Conservation (phyloP, 2,888 invertebrate species). For the Lathronympha strigana region DNA sequence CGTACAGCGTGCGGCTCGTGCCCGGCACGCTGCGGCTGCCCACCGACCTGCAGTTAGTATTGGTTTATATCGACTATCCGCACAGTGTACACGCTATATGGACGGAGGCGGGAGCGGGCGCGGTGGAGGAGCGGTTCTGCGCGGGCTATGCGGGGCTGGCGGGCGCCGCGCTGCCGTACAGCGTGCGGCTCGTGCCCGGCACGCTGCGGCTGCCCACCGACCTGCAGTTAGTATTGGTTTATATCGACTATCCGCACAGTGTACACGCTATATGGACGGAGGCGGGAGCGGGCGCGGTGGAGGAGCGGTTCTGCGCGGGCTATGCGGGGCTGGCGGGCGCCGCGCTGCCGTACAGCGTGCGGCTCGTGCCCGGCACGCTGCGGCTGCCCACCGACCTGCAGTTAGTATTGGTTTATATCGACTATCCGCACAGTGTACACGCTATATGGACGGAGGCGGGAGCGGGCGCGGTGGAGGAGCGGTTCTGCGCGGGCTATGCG, state of each 20-base stretch:
- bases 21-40: constrained; percentile 62
- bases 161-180: constrained; percentile 66
- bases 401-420: constrained; percentile 49
- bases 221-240: constrained; percentile 55
- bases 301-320: constrained; percentile 70
- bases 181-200: constrained; percentile 67
- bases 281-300: constrained; percentile 45
- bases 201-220: constrained; percentile 54
- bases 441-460: too few relatives aligned
- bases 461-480: too few relatives aligned
- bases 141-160: constrained; percentile 71
- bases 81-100: background rate
- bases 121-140: constrained; percentile 59
- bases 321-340: constrained; percentile 65
- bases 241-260: too few relatives aligned
- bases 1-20: constrained; percentile 68
- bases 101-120: constrained; percentile 45
- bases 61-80: background rate
- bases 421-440: too few relatives aligned
- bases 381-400: constrained; percentile 53
- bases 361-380: constrained; percentile 64
- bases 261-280: constrained; percentile 33
- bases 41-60: constrained; percentile 55
- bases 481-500: too few relatives aligned
- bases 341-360: constrained; percentile 68